Conservation (phyloP, 2,888 invertebrate genomes). For the Ditula angustiorana region DNA sequence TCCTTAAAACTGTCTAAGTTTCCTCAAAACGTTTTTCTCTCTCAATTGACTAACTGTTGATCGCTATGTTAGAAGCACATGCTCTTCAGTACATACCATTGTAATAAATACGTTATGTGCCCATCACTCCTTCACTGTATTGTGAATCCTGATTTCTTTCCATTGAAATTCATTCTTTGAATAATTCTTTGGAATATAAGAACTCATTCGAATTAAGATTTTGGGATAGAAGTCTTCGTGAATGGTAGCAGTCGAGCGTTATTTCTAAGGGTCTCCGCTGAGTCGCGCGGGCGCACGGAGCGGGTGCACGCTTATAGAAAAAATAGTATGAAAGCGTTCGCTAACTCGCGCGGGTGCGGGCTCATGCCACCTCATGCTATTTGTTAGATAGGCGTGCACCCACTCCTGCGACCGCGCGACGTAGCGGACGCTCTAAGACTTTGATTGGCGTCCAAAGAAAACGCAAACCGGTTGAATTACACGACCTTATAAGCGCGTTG, state of each 20-base stretch:
- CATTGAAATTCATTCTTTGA: slow-evolving; percentile 16
- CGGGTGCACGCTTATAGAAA: no score
- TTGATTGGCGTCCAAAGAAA: no score
- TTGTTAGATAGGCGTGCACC: no score
- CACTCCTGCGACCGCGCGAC: no score
- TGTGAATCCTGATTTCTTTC: slow-evolving; percentile 20
- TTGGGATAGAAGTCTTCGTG: background rate
- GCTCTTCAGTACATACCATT: slow-evolving; percentile 24
- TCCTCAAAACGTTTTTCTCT: background rate
- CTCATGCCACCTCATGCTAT: no score
- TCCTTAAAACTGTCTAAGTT: no score
- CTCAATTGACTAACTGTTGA: background rate
- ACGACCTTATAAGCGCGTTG: no score
- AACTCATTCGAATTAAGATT: slow-evolving; percentile 7
- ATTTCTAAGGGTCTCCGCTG: background rate
- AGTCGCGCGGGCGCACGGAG: no score
- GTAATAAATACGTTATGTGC: slow-evolving; percentile 35
- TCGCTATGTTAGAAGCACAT: slow-evolving; percentile 6
- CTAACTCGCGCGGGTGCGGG: no score
- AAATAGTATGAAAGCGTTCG: no score
- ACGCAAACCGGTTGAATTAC: no score
- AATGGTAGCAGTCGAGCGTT: background rate
- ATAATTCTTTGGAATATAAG: background rate
- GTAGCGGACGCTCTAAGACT: no score
- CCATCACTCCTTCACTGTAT: slow-evolving; percentile 22